Conservation (phyloP, 1,140 invertebrate species). For the Camponotus floridanus region DNA sequence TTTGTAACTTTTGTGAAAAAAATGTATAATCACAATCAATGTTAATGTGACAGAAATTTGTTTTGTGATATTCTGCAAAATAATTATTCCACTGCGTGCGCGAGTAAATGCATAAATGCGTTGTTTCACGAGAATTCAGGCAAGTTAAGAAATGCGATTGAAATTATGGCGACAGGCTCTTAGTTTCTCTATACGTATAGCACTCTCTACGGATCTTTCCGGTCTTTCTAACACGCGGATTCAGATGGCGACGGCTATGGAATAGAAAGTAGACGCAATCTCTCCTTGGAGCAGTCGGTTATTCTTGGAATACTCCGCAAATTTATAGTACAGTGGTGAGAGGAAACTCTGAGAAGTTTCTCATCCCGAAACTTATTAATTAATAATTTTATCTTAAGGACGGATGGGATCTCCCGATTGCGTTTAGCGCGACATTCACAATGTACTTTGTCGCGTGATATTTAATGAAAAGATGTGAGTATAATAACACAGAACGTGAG, state of each 20-base stretch:
- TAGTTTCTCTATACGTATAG: conserved; percentile 49
- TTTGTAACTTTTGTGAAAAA: not conserved
- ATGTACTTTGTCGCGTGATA: conserved; percentile 24
- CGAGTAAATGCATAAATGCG: conserved; percentile 4
- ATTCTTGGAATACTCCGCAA: conserved; percentile 60
- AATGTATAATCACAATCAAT: conserved; percentile 2
- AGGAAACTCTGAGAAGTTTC: conserved; percentile 59
- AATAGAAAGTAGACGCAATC: conserved; percentile 71
- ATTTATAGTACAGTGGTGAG: conserved; percentile 48
- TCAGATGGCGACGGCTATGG: conserved; percentile 52
- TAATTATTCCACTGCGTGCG: conserved; percentile 19
- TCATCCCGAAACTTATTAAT: conserved; percentile 53
- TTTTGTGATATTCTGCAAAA: conserved; percentile 11
- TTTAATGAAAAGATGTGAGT: conserved; percentile 53
- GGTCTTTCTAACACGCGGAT: conserved; percentile 53
- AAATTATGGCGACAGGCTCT: conserved; percentile 49
- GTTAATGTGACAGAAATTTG: not conserved
- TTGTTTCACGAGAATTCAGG: conserved; percentile 37
- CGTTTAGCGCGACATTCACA: conserved; percentile 24
- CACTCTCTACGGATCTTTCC: conserved; percentile 50
- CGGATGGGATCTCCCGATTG: conserved; percentile 36
- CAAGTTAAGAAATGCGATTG: conserved; percentile 48
- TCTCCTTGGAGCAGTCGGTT: conserved; percentile 58
- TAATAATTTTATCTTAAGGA: conserved; percentile 59
- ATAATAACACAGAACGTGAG: conserved; percentile 35